phyloP scores from a whole-genome alignment of 2,113 vertebrate genomes.

The Andinoacara biseriatus region DNA sequence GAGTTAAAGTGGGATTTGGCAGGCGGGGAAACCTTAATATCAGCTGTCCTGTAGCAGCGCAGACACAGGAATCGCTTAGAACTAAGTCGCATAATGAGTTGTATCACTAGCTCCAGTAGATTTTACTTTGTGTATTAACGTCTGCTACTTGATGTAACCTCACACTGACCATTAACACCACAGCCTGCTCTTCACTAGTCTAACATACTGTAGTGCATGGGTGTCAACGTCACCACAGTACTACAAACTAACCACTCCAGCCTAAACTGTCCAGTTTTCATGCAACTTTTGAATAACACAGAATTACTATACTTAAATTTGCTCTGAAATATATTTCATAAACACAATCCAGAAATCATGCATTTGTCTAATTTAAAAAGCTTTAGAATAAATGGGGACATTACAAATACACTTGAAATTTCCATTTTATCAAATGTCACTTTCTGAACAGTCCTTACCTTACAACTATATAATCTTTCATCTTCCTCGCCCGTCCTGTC shows the following conservation, averaged over 20 bases:
- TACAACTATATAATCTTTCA: neutral
- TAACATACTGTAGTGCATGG: too few species aligned
- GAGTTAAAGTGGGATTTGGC: neutral
- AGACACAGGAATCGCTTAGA: neutral
- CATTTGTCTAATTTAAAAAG: neutral
- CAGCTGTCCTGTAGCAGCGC: neutral
- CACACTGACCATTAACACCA: neutral
- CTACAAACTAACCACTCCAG: neutral
- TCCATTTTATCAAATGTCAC: too few species aligned
- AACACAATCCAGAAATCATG: neutral
- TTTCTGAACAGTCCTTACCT: too few species aligned
- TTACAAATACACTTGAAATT: too few species aligned
- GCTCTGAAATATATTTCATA: neutral
- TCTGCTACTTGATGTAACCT: neutral
- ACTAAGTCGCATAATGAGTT: neutral
- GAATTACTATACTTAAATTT: neutral
- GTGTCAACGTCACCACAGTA: neutral
- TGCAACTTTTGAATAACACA: neutral
- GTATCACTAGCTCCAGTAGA: neutral
- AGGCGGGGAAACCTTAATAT: neutral
- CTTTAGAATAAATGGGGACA: too few species aligned
- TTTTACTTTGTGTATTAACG: neutral
- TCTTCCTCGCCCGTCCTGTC: neutral
- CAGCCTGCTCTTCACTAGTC: neutral
- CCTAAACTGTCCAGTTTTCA: neutral